These are phyloP conservation scores for Galbula dea DNA, from an alignment of 2,113 vertebrate genomes.

Conservation along the genomic window DNA sequence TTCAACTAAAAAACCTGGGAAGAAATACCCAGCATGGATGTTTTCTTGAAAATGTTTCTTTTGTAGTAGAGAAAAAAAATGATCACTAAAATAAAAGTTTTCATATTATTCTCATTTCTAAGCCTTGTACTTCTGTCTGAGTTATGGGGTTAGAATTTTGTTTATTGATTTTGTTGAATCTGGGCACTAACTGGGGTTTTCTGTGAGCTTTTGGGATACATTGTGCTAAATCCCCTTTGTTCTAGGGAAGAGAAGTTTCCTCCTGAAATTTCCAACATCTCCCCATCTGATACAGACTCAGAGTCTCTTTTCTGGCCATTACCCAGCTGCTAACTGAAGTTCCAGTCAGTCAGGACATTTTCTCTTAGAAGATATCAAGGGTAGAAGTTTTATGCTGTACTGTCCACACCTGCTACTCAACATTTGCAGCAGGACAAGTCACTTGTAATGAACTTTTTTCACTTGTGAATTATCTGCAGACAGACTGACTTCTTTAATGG, in stretches of 20 bases:
- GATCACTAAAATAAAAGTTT: not conserved
- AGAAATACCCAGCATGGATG: not conserved
- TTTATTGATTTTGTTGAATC: not conserved
- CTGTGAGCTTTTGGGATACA: not conserved
- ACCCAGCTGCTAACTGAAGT: conserved; percentile 22
- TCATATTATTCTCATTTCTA: not conserved
- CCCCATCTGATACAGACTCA: not conserved
- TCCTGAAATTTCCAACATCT: not conserved
- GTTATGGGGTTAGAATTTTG: not conserved
- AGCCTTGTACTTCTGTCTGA: not conserved
- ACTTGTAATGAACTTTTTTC: conserved; percentile 45
- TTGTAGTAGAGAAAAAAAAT: not conserved
- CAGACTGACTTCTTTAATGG: not conserved
- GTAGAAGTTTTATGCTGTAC: conserved; percentile 36
- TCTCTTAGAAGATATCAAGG: not conserved
- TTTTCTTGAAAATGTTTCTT: not conserved
- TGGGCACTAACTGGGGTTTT: rapidly evolving
- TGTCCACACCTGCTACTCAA: conserved; percentile 29
- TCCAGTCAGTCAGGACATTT: conserved; percentile 8
- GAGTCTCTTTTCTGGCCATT: not conserved
- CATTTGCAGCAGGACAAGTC: conserved; percentile 23
- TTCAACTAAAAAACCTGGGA: not conserved
- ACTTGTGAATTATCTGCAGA: conserved; percentile 39
- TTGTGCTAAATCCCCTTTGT: not conserved
- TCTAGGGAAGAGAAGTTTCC: not conserved